These are phyloP conservation scores for Vulpes ferrilata DNA, from an alignment of 2,113 vertebrate species.

Conservation along the genomic window DNA sequence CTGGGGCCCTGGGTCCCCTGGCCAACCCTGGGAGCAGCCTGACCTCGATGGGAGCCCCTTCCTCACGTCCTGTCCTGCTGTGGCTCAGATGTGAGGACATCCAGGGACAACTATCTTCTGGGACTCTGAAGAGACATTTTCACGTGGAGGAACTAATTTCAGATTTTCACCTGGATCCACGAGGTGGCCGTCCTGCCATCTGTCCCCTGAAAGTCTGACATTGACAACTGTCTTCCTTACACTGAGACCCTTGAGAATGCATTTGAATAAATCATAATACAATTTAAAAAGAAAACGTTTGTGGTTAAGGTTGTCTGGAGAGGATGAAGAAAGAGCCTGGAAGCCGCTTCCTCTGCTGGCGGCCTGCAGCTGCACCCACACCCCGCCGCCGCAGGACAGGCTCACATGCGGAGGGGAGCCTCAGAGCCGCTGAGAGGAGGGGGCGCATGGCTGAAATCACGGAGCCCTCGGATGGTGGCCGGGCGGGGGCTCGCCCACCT, in stretches of 20 bases:
- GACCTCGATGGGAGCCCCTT: rapidly evolving
- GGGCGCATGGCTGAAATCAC: background rate
- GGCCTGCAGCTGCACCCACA: background rate
- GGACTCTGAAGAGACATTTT: background rate
- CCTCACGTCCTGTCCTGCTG: background rate
- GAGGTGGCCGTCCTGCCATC: rapidly evolving
- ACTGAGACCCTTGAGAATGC: background rate
- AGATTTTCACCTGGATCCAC: background rate
- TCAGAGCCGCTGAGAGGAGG: background rate
- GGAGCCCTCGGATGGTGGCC: background rate
- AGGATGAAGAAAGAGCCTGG: background rate
- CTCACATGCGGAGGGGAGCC: background rate
- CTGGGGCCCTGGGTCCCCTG: background rate
- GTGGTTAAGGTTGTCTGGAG: background rate
- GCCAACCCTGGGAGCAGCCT: background rate
- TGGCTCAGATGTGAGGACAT: background rate
- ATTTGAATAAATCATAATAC: background rate
- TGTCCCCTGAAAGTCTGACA: rapidly evolving
- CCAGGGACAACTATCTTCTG: background rate
- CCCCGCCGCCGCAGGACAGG: rapidly evolving
- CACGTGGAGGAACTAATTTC: no score
- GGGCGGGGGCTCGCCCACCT: background rate
- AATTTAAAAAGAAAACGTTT: background rate
- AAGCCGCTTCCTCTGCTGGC: rapidly evolving
- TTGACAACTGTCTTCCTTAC: rapidly evolving